Evolutionary conservation across 1,140 invertebrate genomes (phyloP).

Genomic region (Cydia pomonella): DNA sequence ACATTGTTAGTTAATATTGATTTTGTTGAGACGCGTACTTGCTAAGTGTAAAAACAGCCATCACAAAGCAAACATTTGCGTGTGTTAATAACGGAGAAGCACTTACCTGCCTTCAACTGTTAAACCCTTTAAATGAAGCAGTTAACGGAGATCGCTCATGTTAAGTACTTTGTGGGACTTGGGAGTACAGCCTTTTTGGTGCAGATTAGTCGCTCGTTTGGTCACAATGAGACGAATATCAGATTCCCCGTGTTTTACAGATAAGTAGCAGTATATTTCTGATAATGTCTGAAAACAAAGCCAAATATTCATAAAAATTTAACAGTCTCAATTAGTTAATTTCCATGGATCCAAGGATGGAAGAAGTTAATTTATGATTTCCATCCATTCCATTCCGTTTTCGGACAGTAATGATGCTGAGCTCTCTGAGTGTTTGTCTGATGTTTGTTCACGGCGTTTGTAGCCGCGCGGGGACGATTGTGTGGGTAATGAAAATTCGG

Average conservation of each 20-base stretch:
- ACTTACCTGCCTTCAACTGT: slow-evolving; percentile 61
- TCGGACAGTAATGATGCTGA: background rate
- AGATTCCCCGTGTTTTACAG: background rate
- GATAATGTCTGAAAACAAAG: no score
- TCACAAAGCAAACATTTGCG: slow-evolving; percentile 48
- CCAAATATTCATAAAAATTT: no score
- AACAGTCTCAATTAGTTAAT: no score
- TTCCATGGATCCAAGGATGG: no score
- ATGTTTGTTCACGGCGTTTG: background rate
- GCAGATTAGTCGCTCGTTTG: background rate
- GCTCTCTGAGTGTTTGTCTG: background rate
- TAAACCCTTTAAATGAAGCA: slow-evolving; percentile 63
- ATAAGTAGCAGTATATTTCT: background rate
- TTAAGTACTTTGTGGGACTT: background rate
- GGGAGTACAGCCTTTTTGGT: slow-evolving; percentile 3
- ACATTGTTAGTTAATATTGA: background rate
- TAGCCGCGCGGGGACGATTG: background rate
- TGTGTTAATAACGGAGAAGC: slow-evolving; percentile 52
- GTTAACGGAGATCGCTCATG: slow-evolving; percentile 46
- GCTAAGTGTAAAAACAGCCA: background rate
- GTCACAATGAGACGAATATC: background rate
- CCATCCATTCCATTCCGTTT: no score
- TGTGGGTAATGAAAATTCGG: slow-evolving; percentile 2
- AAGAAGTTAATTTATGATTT: no score
- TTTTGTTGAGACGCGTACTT: background rate